Conservation (phyloP, 2,113 vertebrate species). For the Azemiops feae region DNA sequence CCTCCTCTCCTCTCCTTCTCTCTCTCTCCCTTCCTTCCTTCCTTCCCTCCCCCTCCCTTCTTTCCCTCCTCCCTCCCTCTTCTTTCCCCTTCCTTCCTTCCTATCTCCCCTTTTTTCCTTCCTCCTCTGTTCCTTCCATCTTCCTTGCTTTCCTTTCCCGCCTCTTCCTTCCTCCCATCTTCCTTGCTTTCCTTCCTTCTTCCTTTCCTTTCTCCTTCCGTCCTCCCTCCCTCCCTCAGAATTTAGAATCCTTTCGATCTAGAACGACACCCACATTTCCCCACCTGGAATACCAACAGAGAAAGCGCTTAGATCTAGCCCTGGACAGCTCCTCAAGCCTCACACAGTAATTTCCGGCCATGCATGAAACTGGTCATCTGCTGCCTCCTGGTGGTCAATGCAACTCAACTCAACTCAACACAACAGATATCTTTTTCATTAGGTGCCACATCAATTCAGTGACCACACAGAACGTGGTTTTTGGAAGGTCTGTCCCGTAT, state of each 20-base stretch:
- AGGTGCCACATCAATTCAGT: not conserved
- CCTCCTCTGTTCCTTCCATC: not conserved
- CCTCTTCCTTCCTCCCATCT: not conserved
- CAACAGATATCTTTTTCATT: not conserved
- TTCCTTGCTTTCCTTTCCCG: no score
- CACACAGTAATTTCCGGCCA: not conserved
- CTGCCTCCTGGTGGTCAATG: not conserved
- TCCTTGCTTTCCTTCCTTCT: not conserved
- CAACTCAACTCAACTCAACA: not conserved
- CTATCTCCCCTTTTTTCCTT: no score
- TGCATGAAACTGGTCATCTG: not conserved
- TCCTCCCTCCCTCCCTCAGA: not conserved
- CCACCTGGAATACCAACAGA: not conserved
- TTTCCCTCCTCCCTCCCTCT: no score
- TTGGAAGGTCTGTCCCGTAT: not conserved
- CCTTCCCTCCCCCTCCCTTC: no score
- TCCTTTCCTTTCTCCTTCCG: no score
- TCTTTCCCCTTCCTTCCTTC: no score
- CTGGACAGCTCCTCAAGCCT: not conserved
- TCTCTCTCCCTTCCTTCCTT: not conserved
- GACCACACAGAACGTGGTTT: not conserved
- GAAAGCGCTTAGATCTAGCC: not conserved
- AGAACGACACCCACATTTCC: not conserved
- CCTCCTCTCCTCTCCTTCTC: not conserved
- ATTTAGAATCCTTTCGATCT: not conserved